These are phyloP conservation scores for Numenius phaeopus DNA, from an alignment of 2,797 vertebrate genomes.

Conservation along the genomic window DNA sequence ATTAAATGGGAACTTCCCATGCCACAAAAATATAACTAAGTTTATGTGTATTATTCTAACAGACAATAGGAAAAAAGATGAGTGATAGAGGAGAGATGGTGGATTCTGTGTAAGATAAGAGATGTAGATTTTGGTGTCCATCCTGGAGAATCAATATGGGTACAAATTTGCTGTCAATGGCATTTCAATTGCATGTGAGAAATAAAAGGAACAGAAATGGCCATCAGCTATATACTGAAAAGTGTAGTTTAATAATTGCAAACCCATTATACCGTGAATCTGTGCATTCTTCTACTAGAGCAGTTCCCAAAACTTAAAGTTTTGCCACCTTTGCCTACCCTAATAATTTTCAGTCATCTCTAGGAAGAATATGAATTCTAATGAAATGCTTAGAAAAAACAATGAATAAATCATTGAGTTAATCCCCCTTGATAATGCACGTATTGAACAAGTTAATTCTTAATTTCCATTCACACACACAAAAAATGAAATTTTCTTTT, in stretches of 20 bases:
- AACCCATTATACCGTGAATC: not conserved
- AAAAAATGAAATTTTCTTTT: slow-evolving; percentile 12
- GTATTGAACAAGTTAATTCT: slow-evolving; percentile 12
- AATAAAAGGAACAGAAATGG: not conserved
- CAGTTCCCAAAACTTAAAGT: not conserved
- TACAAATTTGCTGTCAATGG: not conserved
- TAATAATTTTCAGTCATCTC: not conserved
- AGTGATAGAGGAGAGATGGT: not conserved
- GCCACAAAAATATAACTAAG: not conserved
- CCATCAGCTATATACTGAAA: not conserved
- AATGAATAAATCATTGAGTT: slow-evolving; percentile 38
- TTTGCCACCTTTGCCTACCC: not conserved
- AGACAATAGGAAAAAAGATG: not conserved
- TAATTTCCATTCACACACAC: slow-evolving; percentile 30
- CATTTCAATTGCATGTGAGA: not conserved
- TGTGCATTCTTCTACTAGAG: not conserved
- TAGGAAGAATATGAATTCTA: slow-evolving; percentile 43
- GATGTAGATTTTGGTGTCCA: not conserved
- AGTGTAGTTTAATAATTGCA: not conserved
- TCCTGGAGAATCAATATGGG: not conserved
- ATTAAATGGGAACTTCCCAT: not conserved
- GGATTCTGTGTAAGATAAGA: not conserved
- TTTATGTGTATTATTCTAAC: not conserved
- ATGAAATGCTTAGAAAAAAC: slow-evolving; percentile 35
- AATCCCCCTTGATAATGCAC: slow-evolving; percentile 13